Base-by-base conservation (phyloP, 2,888 invertebrate genomes). In the Microctonus brassicae region DNA sequence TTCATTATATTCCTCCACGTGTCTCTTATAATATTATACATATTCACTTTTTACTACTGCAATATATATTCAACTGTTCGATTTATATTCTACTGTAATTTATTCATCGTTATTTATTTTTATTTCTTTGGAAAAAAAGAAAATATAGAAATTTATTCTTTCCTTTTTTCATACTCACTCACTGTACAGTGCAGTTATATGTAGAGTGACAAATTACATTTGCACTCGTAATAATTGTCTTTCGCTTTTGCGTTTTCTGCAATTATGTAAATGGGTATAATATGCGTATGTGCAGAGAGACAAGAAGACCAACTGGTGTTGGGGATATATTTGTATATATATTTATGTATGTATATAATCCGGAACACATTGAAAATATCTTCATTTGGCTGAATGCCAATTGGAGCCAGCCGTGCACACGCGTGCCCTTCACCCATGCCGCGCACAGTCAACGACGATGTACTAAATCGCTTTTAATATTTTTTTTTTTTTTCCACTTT, bases 381-480 rank as follows among this genome's bases (percentile, higher is more conserved):
- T 81, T 83, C 78, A 82, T 83, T 84, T 86, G 86, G 87, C 85
- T 13, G n/a, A 7, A 57, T 52, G 80, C 86, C 87, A 87, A 86
- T 85, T 85, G 86, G n/a, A 85, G 83, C 81, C 81, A 75, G 76
- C 39, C 58, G 47, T 17, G 47, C 17, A 53, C 53, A 52, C 53
- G 62, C 61, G 65, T 85, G 86, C 85, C 85, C 84, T 85, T 87
- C 85, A 83, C 80, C 82, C 80, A 83, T 82, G 84, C 84, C 84
- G 58, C 5, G 24, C 1, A 63, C 22, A 65, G 64, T 70, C 58
- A 58, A 64, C 70, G 62, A 83, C 83, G 81, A 78, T 84, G 82
- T 81, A 82, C 82, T 79, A 83, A 84, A 83, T 84, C 83, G 84
- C 80, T 82, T 82, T n/a, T n/a, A n/a, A n/a, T n/a, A n/a, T n/a